Percentiles rank a stretch among this genome's conserved stretches.
phyloP scores from a whole-genome alignment of 2,113 vertebrate genomes.

The Spermophilus dauricus region DNA sequence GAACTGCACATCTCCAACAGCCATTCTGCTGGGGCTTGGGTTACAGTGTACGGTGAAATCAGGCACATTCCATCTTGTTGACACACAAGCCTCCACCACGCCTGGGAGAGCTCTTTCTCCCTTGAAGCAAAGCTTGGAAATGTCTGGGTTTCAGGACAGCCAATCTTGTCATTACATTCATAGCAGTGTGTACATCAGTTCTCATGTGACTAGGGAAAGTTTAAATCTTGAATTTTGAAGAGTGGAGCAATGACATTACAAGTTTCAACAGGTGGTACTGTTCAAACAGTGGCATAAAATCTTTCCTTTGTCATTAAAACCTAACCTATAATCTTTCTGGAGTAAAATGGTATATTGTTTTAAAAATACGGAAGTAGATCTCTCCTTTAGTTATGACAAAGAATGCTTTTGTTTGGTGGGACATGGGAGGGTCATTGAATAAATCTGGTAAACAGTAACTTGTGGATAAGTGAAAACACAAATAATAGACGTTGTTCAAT shows the following conservation, averaged over 20 bases:
- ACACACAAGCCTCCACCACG: slow-evolving; percentile 80
- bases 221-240: slow-evolving; percentile 71
- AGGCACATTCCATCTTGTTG: slow-evolving; percentile 85
- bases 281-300: slow-evolving; percentile 61
- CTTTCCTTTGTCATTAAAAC: slow-evolving; percentile 72
- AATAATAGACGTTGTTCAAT: slow-evolving; percentile 59
- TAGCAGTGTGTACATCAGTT: slow-evolving; percentile 70
- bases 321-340: slow-evolving; percentile 73
- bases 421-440: slow-evolving; percentile 22
- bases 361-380: slow-evolving; percentile 12
- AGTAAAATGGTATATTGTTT: slow-evolving; percentile 70
- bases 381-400: slow-evolving; percentile 43
- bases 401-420: slow-evolving; percentile 52
- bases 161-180: slow-evolving; percentile 79
- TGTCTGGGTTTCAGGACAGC: slow-evolving; percentile 77
- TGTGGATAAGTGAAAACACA: slow-evolving; percentile 68
- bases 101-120: slow-evolving; percentile 80
- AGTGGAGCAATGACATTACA: slow-evolving; percentile 50
- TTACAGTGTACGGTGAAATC: slow-evolving; percentile 82
- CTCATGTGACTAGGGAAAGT: slow-evolving; percentile 67
- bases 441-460: slow-evolving; percentile 74
- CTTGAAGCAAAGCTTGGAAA: slow-evolving; percentile 81
- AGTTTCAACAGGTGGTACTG: slow-evolving; percentile 78
- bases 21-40: slow-evolving; percentile 64
- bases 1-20: slow-evolving; percentile 59